Evolutionary conservation across 35 echinoderm and acorn worm species (phyloP), one percentile per base, ranked within the genome.

Genomic region (Chiridota heheva): DNA sequence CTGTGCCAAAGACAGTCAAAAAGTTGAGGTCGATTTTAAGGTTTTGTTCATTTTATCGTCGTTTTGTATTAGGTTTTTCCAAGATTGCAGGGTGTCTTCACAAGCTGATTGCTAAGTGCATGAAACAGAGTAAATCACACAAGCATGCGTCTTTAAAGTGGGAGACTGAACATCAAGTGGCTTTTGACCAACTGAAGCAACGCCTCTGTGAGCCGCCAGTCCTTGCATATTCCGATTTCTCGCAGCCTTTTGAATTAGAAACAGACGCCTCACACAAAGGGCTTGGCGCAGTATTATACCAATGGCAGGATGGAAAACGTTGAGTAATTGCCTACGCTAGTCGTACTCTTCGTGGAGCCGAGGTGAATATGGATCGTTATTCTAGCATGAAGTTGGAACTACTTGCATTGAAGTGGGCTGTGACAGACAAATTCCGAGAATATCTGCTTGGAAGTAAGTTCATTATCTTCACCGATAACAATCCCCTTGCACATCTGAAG

Each of bases 191-290:
- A 17, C 43, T 83, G 40, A 83, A 93, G 25, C 4, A 38, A 5
- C 40, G 44, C 5, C 71, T 93, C 2, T 78, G 31, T 2, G 41
- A 78, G 33, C 66, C 90, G 58, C 90, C 90, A n/a, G 80, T 88
- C 24, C 63, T 93, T 5, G 85, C 67, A 12, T 93, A 67, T 88
- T 69, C 90, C 32, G 90, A 93, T 42, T 22, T 83, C 12, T 25
- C 57, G 25, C 70, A 83, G 18, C 90, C 78, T 36, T 88, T 88
- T 63, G 56, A 76, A 22, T 38, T 87, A 2, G 67, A 86, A 17
- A 44, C 79, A 4, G 84, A 92, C 77, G 84, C 90, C 0, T 58
- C 33, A 22, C 40, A 67, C 29, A 77, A 87, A 40, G 90, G 90
- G 16, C 66, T 92, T 2, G 90, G 90, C 3, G 90, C 48, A 18